Evolutionary conservation across 2,113 vertebrate species (phyloP), one percentile per base, ranked within the genome.

Genomic region (Leiothrix lutea): DNA sequence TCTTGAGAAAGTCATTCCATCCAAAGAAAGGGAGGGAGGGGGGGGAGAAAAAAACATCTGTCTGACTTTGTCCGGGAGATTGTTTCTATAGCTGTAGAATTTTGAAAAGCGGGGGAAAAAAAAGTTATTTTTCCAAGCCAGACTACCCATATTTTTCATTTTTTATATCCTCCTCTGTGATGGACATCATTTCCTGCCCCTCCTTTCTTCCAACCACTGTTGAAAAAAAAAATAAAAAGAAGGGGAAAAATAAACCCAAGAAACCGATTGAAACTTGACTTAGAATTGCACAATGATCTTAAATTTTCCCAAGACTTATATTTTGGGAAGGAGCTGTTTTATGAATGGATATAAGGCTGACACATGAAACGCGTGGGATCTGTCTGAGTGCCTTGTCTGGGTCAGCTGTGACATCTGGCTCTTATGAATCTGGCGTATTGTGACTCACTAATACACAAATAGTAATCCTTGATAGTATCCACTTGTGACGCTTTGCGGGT

Each of bases 401-500:
- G 98, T 98, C 98, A 98, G 91, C 97, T 97, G 97, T 97, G 97
- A 98, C 98, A 98, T 98, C 98, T 98, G 98, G 98, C 97, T 98
- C 93, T 97, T 96, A 96, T 95, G 98, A 98, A 98, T 98, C 97
- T 98, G 96, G 98, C 44, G 78, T 97, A 92, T 82, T 97, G 97
- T 98, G 98, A 98, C 96, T 98, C 98, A 98, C 74, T 71, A 95
- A 95, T 95, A 98, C 97, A 98, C 97, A 98, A 98, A 98, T 97
- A 98, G 97, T 96, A 97, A 97, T 97, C 96, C 95, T 97, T 97
- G 97, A 98, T 97, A 97, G 97, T 50, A 96, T 97, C 97, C 97
- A 97, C 97, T 98, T 97, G 96, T 96, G 98, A 97, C 91, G 95
- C 90, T 91, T 28, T 58, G 92, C 28, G 82, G 86, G 94, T 92